Evolutionary conservation across 2,888 invertebrate genomes (phyloP).

Genomic region (Dasysyrphus albostriatus): DNA sequence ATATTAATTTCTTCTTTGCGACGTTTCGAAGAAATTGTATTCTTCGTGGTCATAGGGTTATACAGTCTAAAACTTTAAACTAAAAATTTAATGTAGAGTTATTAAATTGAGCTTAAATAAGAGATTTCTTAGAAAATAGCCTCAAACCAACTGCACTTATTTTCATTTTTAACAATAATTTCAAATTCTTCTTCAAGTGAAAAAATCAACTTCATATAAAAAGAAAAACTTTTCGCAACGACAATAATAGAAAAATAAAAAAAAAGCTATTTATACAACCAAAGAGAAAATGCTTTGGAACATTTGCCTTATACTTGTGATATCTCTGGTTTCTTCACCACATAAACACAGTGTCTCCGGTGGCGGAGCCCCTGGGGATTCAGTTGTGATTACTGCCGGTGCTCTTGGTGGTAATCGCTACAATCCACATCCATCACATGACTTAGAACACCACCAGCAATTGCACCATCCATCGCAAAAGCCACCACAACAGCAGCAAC

Average conservation of each 20-base stretch:
- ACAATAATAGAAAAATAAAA: constrained; percentile 28
- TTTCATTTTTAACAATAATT: neutral
- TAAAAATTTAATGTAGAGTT: too few relatives aligned
- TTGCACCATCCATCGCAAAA: constrained; percentile 76
- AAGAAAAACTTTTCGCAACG: constrained; percentile 16
- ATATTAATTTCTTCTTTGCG: too few relatives aligned
- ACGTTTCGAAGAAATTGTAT: too few relatives aligned
- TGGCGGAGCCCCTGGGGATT: constrained; percentile 79
- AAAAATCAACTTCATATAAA: neutral
- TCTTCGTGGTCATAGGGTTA: too few relatives aligned
- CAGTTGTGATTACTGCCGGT: constrained; percentile 75
- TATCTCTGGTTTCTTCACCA: constrained; percentile 77
- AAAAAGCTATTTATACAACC: constrained; percentile 23
- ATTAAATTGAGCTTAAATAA: too few relatives aligned
- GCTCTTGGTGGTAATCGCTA: constrained; percentile 75
- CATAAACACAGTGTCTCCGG: constrained; percentile 78
- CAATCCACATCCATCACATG: constrained; percentile 67
- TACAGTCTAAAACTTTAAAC: too few relatives aligned
- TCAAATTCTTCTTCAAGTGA: constrained; percentile 16
- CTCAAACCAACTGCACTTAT: constrained; percentile 40
- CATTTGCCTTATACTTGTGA: constrained; percentile 75
- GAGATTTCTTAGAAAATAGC: neutral
- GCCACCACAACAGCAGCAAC: constrained; percentile 53
- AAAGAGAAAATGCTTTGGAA: constrained; percentile 72
- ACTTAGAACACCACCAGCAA: constrained; percentile 75